Evolutionary conservation across 2,797 vertebrate genomes (phyloP).

Genomic region (Siniperca scherzeri): DNA sequence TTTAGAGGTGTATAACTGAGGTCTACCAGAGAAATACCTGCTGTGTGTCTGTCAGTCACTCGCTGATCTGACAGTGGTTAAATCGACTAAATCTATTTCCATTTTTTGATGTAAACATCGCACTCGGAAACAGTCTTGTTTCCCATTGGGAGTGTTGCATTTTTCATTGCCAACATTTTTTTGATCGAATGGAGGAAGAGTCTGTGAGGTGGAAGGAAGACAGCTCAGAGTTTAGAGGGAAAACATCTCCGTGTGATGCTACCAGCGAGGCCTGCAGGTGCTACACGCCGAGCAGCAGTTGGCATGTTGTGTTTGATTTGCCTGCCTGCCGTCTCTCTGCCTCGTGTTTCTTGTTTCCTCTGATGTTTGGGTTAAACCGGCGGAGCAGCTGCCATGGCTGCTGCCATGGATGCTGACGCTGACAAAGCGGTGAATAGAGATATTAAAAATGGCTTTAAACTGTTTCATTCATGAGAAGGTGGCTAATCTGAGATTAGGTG

Average conservation of each 20-base stretch:
- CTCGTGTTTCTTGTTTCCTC: slow-evolving; percentile 22
- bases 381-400: slow-evolving; percentile 30
- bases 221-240: not conserved
- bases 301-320: slow-evolving; percentile 44
- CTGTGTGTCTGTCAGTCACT: not conserved
- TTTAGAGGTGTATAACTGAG: not conserved
- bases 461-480: slow-evolving; percentile 24
- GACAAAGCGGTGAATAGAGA: slow-evolving; percentile 37
- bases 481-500: slow-evolving; percentile 33
- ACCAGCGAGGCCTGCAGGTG: slow-evolving; percentile 20
- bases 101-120: not conserved
- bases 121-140: not conserved
- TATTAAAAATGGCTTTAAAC: slow-evolving; percentile 37
- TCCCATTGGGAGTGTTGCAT: not conserved
- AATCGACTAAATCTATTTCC: not conserved
- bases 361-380: slow-evolving; percentile 52
- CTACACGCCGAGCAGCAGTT: slow-evolving; percentile 15
- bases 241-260: slow-evolving; percentile 21
- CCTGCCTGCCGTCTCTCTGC: not conserved
- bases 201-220: slow-evolving; percentile 3
- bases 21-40: not conserved
- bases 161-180: not conserved
- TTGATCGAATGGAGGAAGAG: not conserved
- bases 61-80: not conserved
- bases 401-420: slow-evolving; percentile 10